Base-by-base conservation (phyloP, 2,113 vertebrate species). In the Phoenicopterus ruber region DNA sequence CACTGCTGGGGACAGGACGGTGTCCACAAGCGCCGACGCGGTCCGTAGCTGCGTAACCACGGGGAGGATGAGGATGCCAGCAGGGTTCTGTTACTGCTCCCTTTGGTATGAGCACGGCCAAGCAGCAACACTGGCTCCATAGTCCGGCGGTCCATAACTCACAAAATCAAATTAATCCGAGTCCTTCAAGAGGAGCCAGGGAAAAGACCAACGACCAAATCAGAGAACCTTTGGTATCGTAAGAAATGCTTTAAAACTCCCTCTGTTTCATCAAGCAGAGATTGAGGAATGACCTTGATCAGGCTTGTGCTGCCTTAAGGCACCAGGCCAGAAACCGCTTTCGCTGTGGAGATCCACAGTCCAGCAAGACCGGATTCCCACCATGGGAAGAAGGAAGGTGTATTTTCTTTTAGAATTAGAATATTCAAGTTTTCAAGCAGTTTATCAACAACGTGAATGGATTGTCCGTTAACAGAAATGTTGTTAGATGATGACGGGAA, bases 301-400 rank as follows among this genome's bases (percentile, higher is more conserved):
- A 67, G 61, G 13, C 9, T 32, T 10, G 42, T 1, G 0, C 9
- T 46, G 63, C 54, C 49, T 28, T 21, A 29, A 72, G 34, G 34
- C 28, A 44, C 14, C 54, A 31, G 12, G 28, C 31, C 14, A 79
- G 61, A 76, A 78, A 12, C 22, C 2, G 2, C 70, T 50, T 59
- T 36, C 44, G 0, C 38, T 11, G 29, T 2, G 12, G 20, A 55
- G 13, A 93, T 13, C 2, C 31, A 10, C 40, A 81, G 46, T 16
- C 20, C 28, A 49, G 55, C 22, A 62, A 78, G 20, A 10, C 46
- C 46, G 26, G 29, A 12, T 50, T 79, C 55, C n/a, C n/a, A 76
- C 26, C n/a, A 29, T 0, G 0, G 20, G 14, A 49, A 61, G 15
- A 86, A 17, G 19, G 21, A 76, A 61, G 10, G 6, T 0, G 0